These are phyloP conservation scores for Okamejei kenojei DNA, from an alignment of 2,797 vertebrate genomes.

Conservation along the genomic window DNA sequence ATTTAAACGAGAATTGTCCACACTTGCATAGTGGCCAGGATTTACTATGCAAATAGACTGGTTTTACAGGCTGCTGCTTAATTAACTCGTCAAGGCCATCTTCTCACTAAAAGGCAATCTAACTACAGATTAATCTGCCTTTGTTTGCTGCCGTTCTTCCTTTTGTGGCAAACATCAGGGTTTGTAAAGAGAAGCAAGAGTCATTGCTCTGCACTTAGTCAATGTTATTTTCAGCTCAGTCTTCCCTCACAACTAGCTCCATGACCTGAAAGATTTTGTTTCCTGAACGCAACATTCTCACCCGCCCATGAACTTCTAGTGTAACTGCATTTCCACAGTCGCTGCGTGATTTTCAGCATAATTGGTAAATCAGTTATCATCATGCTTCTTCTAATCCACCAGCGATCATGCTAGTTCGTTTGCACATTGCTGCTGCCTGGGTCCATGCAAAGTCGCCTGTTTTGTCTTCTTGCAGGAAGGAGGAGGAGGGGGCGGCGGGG, in stretches of 20 bases:
- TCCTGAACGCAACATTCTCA: constrained; percentile 19
- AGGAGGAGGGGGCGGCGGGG: too few relatives aligned
- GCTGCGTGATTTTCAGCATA: constrained; percentile 15
- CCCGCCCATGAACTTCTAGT: constrained; percentile 20
- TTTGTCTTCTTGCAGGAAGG: background rate
- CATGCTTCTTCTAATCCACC: background rate
- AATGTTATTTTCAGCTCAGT: constrained; percentile 33
- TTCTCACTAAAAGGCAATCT: constrained; percentile 62
- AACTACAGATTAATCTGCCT: constrained; percentile 70
- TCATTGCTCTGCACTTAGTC: constrained; percentile 27
- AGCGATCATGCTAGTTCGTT: background rate
- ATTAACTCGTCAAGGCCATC: constrained; percentile 79
- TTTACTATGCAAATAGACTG: constrained; percentile 77
- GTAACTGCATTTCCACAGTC: background rate
- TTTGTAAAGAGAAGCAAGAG: constrained; percentile 38
- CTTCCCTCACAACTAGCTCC: constrained; percentile 22
- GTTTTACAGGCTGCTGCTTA: constrained; percentile 72
- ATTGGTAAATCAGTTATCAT: constrained; percentile 19
- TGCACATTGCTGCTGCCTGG: background rate
- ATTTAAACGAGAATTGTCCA: constrained; percentile 70
- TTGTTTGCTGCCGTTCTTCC: constrained; percentile 53
- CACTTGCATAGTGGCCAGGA: constrained; percentile 66
- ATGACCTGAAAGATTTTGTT: constrained; percentile 29
- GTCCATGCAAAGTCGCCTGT: background rate
- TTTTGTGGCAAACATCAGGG: constrained; percentile 37